phyloP scores from a whole-genome alignment of 2,888 invertebrate genomes.

The Tetramorium bicarinatum region DNA sequence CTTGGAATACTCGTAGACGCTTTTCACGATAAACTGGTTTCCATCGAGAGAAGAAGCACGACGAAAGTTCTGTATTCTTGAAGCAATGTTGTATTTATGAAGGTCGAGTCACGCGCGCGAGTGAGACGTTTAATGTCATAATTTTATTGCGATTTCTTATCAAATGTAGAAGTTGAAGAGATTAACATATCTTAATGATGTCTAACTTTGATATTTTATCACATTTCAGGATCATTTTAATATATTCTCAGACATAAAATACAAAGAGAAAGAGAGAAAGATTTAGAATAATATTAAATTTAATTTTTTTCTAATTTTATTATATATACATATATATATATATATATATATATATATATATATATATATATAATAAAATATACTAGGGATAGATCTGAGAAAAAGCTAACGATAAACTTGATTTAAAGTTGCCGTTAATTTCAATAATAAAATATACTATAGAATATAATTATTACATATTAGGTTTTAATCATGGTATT shows the following conservation, averaged over 20 bases:
- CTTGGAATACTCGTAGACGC: slow-evolving; percentile 57
- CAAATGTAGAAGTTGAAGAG: background rate
- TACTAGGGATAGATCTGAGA: too few relatives aligned
- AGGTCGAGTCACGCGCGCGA: slow-evolving; percentile 64
- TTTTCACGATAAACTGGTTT: slow-evolving; percentile 75
- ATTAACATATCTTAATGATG: background rate
- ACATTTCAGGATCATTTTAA: background rate
- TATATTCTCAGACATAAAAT: background rate
- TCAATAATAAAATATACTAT: too few relatives aligned
- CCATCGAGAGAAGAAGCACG: slow-evolving; percentile 57
- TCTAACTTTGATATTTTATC: background rate
- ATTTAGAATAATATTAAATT: background rate
- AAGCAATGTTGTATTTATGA: slow-evolving; percentile 66
- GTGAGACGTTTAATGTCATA: background rate
- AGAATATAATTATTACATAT: too few relatives aligned
- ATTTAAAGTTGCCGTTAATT: too few relatives aligned
- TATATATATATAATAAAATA: background rate
- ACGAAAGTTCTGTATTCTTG: slow-evolving; percentile 63
- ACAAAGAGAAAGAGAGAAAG: background rate
- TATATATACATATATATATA: background rate
- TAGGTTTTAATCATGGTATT: background rate
- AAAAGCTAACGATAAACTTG: too few relatives aligned
- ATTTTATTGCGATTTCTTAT: slow-evolving; percentile 2
- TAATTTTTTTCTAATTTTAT: background rate
- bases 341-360: background rate